A percentile compares a stretch with the other conserved stretches of the same genome.
Conservation (phyloP, 2,888 invertebrate species). For the Macaria liturata region DNA sequence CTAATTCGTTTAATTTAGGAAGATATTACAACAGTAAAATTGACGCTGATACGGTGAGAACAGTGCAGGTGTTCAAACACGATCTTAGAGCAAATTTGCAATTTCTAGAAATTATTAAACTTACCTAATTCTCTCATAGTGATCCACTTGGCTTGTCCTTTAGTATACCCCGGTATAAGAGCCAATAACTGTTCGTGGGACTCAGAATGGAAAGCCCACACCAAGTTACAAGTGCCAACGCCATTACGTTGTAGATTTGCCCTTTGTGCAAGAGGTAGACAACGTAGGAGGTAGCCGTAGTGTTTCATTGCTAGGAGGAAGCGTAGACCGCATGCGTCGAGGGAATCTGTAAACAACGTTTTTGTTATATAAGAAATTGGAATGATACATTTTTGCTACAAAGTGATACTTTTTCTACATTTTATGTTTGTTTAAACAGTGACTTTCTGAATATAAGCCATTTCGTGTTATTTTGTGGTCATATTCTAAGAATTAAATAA, state of each 20-base stretch:
- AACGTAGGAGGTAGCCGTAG: conserved; percentile 96
- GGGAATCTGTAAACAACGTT: conserved; percentile 82
- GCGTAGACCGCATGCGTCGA: conserved; percentile 98
- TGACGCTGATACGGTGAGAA: too few species aligned
- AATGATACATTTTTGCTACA: too few species aligned
- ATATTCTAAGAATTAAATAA: too few species aligned
- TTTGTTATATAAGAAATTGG: too few species aligned
- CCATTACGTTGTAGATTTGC: conserved; percentile 93
- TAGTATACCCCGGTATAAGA: conserved; percentile 93
- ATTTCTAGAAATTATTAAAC: conserved; percentile 17
- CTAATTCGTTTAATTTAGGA: too few species aligned
- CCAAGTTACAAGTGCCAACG: conserved; percentile 94
- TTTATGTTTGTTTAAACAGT: too few species aligned
- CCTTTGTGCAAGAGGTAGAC: conserved; percentile 95
- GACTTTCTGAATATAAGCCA: too few species aligned
- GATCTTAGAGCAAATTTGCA: too few species aligned
- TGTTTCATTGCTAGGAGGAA: conserved; percentile 99
- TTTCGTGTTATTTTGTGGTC: too few species aligned
- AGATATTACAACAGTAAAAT: too few species aligned
- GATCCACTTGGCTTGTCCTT: conserved; percentile 94
- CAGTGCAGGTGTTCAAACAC: too few species aligned
- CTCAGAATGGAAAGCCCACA: conserved; percentile 99
- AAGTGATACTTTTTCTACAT: too few species aligned
- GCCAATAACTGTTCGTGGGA: conserved; percentile 97
- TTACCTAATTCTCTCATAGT: conserved; percentile 93